These are phyloP conservation scores for Dryomyza anilis DNA, from an alignment of 2,888 invertebrate genomes.

Conservation along the genomic window DNA sequence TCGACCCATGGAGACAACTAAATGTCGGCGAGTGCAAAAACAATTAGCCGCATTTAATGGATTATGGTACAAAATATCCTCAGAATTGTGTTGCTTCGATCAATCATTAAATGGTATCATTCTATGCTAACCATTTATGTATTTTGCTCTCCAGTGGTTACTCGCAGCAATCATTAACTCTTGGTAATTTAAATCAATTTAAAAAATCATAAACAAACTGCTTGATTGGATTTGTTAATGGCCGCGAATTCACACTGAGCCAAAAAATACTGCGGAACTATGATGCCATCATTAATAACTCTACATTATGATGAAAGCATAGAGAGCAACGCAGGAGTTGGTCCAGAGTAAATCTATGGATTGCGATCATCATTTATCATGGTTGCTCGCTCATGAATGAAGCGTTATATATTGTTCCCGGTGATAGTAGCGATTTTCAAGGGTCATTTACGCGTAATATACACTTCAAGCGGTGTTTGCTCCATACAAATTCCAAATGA, in stretches of 20 bases:
- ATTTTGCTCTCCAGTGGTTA: not conserved
- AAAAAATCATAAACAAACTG: not conserved
- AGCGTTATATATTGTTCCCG: too few species aligned
- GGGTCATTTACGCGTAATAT: too few species aligned
- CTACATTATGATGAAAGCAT: not conserved
- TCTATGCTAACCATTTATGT: too few species aligned
- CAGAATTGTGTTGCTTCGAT: not conserved
- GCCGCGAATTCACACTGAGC: not conserved
- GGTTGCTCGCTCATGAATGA: not conserved
- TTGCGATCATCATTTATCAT: not conserved
- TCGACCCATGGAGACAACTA: not conserved
- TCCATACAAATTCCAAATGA: too few species aligned
- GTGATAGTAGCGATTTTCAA: too few species aligned
- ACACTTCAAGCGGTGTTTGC: too few species aligned
- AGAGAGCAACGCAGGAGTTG: not conserved
- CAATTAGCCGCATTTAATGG: slow-evolving; percentile 16
- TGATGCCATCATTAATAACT: slow-evolving; percentile 5
- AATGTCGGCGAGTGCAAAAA: not conserved
- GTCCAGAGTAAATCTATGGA: not conserved
- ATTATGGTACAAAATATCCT: not conserved
- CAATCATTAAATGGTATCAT: slow-evolving; percentile 15
- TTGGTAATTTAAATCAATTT: slow-evolving; percentile 7
- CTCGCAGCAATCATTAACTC: not conserved
- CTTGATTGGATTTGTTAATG: not conserved
- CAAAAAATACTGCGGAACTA: not conserved